Evolutionary conservation across 1,140 invertebrate species (phyloP), one percentile per base, ranked within the genome.

Genomic region (Aphelenchoides fujianensis): DNA sequence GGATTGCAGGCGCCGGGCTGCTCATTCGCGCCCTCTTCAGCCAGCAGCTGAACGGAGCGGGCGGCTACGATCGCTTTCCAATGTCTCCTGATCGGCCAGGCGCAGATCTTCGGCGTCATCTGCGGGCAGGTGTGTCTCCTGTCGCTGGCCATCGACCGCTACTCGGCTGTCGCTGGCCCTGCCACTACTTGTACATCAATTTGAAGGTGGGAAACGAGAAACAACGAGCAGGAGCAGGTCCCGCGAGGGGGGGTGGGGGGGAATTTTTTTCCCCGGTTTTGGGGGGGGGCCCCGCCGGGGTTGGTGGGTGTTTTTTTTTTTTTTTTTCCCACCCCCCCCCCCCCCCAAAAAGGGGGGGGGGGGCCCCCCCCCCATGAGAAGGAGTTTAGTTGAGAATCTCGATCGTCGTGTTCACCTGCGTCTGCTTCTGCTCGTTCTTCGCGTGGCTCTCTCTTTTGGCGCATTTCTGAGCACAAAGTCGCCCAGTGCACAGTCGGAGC

Each of bases 141-240:
- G 2, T 27, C 59, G 27, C 30, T 61, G 59, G 59, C 59, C 27
- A 30, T 61, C 27, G 59, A 61, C 36, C 59, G 59, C 2, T 61
- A 61, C 36, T n/a, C 16, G 2, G 59, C 59, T 19, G 59, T 61
- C 59, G 59, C 2, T 61, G 59, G 59, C 59, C 59, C 16, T 61
- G 59, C 2, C 31, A n/a, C 30, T 61, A 61, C 2, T 16, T 61
- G 41, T 48, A 48, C 23, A 48, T 48, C 41, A 48, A 48, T 12
- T 48, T 48, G 41, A 48, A 48, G 23, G 12, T n/a, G n/a, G n/a
- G n/a, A n/a, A n/a, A n/a, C n/a, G n/a, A n/a, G n/a, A n/a, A n/a
- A n/a, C n/a, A n/a, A n/a, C n/a, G n/a, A n/a, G n/a, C n/a, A n/a
- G n/a, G n/a, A n/a, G n/a, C n/a, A n/a, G n/a, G n/a, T n/a, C n/a